Base-by-base conservation (phyloP, 2,888 invertebrate genomes). In the Harpalus rufipes region DNA sequence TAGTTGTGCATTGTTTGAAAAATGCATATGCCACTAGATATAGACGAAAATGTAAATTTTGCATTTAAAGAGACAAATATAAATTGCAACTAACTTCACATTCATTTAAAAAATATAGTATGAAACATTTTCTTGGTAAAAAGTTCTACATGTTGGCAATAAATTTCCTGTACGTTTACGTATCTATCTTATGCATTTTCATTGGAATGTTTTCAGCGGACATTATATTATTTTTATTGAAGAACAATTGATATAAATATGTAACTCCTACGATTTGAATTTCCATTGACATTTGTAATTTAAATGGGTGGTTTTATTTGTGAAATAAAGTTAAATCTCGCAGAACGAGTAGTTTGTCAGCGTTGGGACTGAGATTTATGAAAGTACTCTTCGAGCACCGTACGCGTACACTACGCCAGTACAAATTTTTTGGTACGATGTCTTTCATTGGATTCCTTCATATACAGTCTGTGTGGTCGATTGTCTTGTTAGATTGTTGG, bases 351-450 rank as follows among this genome's bases (percentile, higher is more conserved):
- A 74, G 72, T 74, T 74, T 74, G 72, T 74, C 72, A 74, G 72
- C 72, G 41, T 41, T 44, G 41, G 7, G n/a, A 14, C 41, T 14
- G 41, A 41, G 72, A 74, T 74, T 74, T 41, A 74, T 68, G 18
- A 25, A 10, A 18, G 25, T 25, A 21, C 63, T 21, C 12, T 44
- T n/a, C 44, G 4, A 16, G 41, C 44, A 18, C 41, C 16, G 72
- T 74, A 68, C 68, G 68, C 72, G 21, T 21, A 21, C 21, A 44
- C 72, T 41, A 44, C 72, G 41, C 10, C 72, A 44, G 44, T 78
- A 84, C 84, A 84, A 84, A 84, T 84, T 84, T 84, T 84, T 84
- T 84, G 84, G 78, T 84, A 78, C 78, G 51, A 8, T 25, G 78
- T 59, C 72, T 74, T 74, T 74, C 72, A 74, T 16, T 61, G 80